Percentiles rank a stretch among this genome's conserved stretches.
Conservation (phyloP, 1,140 invertebrate genomes). For the Hyles euphorbiae region DNA sequence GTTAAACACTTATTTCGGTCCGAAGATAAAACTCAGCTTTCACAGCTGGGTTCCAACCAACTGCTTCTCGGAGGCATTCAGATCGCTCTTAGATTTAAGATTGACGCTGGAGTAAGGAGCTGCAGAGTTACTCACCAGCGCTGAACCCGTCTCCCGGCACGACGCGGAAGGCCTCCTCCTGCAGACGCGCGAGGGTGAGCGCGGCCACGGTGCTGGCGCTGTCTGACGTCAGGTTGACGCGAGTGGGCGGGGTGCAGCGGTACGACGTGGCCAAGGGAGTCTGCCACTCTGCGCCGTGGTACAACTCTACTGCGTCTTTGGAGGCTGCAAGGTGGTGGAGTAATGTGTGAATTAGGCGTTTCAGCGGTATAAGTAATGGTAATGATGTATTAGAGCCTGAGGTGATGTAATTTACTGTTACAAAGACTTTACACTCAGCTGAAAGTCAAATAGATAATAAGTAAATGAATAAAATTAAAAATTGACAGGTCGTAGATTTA, state of each 20-base stretch:
- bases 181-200: slow-evolving; percentile 77
- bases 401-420: background rate
- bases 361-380: background rate
- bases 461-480: too few species aligned
- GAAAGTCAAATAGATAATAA: too few species aligned
- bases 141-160: slow-evolving; percentile 70
- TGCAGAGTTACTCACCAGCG: slow-evolving; percentile 66
- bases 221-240: slow-evolving; percentile 71
- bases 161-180: slow-evolving; percentile 83
- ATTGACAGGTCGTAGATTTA: too few species aligned
- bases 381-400: background rate
- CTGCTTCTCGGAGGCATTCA: too few species aligned
- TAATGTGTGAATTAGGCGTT: background rate
- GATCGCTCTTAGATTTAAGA: too few species aligned
- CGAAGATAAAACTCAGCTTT: too few species aligned
- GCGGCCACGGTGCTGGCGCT: slow-evolving; percentile 37
- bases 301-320: slow-evolving; percentile 66
- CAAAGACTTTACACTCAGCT: too few species aligned
- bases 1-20: too few species aligned
- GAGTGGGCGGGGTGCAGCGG: slow-evolving; percentile 78
- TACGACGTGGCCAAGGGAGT: slow-evolving; percentile 80
- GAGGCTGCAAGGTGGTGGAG: slow-evolving; percentile 37
- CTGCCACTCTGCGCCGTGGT: slow-evolving; percentile 69
- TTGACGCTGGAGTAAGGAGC: too few species aligned
- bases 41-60: too few species aligned